A percentile compares a stretch with the other conserved stretches of the same genome.
These are phyloP conservation scores for Argyrosomus japonicus DNA, from an alignment of 2,113 vertebrate genomes.

Conservation along the genomic window DNA sequence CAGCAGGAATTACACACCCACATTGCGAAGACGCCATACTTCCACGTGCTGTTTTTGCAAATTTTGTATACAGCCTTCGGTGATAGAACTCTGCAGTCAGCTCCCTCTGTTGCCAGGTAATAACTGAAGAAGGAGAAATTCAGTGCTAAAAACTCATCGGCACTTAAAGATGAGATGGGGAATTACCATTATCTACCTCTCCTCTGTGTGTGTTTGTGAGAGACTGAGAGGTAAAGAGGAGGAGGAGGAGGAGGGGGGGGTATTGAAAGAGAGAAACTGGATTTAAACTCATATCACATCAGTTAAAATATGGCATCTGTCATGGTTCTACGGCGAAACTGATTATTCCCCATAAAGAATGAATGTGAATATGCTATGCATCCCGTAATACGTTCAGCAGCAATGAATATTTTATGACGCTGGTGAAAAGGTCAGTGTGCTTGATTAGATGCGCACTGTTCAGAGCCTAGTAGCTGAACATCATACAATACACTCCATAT, in stretches of 20 bases:
- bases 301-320: constrained; percentile 50
- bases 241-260: too few relatives aligned
- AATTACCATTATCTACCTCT: constrained; percentile 23
- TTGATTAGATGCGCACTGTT: constrained; percentile 59
- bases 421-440: constrained; percentile 71
- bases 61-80: constrained; percentile 35
- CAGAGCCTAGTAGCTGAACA: constrained; percentile 35
- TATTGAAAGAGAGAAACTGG: constrained; percentile 17
- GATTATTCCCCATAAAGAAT: constrained; percentile 67
- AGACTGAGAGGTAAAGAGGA: not conserved
- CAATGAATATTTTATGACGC: constrained; percentile 80
- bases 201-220: constrained; percentile 16
- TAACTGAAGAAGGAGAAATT: constrained; percentile 33
- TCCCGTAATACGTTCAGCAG: constrained; percentile 50
- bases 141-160: constrained; percentile 30
- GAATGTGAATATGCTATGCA: constrained; percentile 48
- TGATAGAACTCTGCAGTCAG: constrained; percentile 38
- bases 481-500: constrained; percentile 18
- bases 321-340: constrained; percentile 40
- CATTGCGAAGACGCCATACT: constrained; percentile 35
- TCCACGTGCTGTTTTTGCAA: constrained; percentile 45
- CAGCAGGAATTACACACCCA: constrained; percentile 48
- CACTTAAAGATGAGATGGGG: constrained; percentile 46
- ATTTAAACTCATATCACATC: constrained; percentile 43
- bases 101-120: constrained; percentile 23